A percentile compares a stretch with the other conserved stretches of the same genome.
Evolutionary conservation across 1,140 invertebrate species (phyloP).

Genomic region (Nasonia vitripennis): DNA sequence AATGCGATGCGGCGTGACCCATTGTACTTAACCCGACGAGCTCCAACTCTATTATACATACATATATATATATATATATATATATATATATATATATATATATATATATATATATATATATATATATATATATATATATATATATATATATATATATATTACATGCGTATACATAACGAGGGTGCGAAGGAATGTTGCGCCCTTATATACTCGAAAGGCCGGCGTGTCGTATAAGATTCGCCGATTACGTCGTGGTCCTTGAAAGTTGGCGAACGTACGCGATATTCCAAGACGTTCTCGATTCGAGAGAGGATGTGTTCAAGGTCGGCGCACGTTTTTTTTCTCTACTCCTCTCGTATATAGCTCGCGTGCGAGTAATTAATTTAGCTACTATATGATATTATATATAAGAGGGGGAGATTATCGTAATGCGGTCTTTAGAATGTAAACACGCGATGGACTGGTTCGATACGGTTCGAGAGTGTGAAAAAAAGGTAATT

Average conservation of each 20-base stretch:
- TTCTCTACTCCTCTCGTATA: neutral
- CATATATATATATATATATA: conserved; percentile 1
- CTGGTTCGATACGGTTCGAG: neutral
- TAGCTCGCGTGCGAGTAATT: neutral
- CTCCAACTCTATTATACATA: neutral
- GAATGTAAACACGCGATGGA: neutral
- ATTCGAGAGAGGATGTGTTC: neutral
- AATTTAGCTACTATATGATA: neutral
- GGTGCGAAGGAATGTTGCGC: conserved; percentile 8
- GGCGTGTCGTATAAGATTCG: neutral
- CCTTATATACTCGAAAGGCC: neutral
- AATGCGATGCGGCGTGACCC: conserved; percentile 20
- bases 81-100: conserved; percentile 10
- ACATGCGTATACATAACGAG: neutral
- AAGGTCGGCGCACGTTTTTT: neutral
- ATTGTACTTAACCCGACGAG: conserved; percentile 2
- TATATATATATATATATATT: neutral
- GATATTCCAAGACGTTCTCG: neutral
- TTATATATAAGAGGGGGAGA: neutral
- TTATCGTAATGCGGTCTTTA: neutral
- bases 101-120: conserved; percentile 3
- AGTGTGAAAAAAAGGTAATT: neutral
- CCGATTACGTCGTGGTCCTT: neutral
- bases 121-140: neutral
- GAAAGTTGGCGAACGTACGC: neutral